Percentiles rank a stretch among this genome's conserved stretches.
Conservation (phyloP, 2,113 vertebrate species). For the Helogale parvula region DNA sequence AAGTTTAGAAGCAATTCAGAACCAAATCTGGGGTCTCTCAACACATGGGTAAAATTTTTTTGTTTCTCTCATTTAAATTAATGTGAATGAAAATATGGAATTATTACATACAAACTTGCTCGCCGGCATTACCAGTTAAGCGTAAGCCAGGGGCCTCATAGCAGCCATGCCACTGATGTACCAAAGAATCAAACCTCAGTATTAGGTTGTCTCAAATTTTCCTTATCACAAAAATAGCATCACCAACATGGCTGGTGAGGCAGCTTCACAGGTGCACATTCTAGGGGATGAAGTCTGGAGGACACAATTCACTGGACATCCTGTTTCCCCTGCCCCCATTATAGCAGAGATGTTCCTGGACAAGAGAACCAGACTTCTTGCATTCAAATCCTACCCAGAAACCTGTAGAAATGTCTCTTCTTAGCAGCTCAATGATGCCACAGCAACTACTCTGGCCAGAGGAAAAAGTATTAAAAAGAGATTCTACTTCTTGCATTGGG, state of each 20-base stretch:
- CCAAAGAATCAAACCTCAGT: neutral
- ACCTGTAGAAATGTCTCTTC: neutral
- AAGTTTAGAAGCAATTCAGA: slow-evolving; percentile 27
- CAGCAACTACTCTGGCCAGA: neutral
- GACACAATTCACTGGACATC: neutral
- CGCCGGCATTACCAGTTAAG: neutral
- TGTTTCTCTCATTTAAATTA: neutral
- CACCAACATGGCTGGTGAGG: neutral
- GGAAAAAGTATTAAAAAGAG: neutral
- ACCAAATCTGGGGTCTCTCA: neutral
- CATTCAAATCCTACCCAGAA: neutral
- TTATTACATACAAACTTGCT: neutral
- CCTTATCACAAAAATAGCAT: neutral
- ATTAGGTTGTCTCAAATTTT: neutral
- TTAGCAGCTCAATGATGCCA: neutral
- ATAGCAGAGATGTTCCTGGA: neutral
- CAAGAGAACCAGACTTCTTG: neutral
- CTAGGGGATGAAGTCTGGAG: neutral
- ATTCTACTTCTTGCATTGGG: neutral
- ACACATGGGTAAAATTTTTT: neutral
- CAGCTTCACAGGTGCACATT: neutral
- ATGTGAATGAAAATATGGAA: neutral
- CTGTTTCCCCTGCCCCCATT: neutral
- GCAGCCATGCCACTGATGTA: neutral
- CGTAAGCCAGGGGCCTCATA: neutral